Evolutionary conservation across 2,888 invertebrate species (phyloP), one percentile per base, ranked within the genome.

Genomic region (Drosophila melanosoma): DNA sequence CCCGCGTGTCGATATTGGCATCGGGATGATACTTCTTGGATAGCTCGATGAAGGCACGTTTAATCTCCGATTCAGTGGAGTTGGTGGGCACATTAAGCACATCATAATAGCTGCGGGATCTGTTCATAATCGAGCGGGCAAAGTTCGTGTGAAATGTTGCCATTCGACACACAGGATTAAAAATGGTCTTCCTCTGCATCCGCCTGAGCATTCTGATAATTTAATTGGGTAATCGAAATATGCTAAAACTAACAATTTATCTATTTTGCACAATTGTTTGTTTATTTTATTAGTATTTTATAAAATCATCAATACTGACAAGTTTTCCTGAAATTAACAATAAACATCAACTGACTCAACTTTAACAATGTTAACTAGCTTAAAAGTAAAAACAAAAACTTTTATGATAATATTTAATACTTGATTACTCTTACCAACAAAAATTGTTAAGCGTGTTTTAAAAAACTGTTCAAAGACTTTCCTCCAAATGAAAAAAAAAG

Each of bases 11-110:
- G 0, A 42, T 32, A 15, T 69, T 80, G 3, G 53, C 62, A 52
- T 84, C 83, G 29, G 83, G 83, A 76, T 84, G 83, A 40, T 87
- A 87, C 17, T 78, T 87, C 33, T 84, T 84, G 0, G 83, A 82
- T 2, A 84, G 54, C 23, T 78, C 63, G 0, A 84, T 73, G 32
- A 61, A 84, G 20, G 87, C 87, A 2, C 45, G 29, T 38, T 73
- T 82, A 12, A 84, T 80, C 23, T 84, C 65, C 56, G 67, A 40
- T 10, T 65, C 59, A n/a, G 56, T 76, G 17, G 71, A 72, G 15
- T 74, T 61, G 10, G 29, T 15, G 0, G 80, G 64, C 51, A 84
- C 61, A 5, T 84, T 70, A 1, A 84, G 82, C 35, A 84, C 82
- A 40, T 84, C 78, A 35, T 84, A 84, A 23, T 74, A 78, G 62